phyloP scores from a whole-genome alignment of 2,113 vertebrate species.

The Oreotrochilus melanogaster region DNA sequence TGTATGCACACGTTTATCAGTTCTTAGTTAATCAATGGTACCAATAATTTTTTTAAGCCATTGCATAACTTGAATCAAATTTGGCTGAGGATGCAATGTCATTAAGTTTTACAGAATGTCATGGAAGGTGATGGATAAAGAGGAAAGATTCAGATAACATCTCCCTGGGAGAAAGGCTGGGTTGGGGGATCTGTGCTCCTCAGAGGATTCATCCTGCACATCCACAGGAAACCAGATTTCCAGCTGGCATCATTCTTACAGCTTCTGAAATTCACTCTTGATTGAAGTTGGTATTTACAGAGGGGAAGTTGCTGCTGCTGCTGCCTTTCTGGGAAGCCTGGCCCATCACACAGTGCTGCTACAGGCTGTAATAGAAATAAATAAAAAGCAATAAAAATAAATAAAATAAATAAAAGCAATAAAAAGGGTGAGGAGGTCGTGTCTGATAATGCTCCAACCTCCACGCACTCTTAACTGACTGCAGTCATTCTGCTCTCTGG shows the following conservation, averaged over 20 bases:
- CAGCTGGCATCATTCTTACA: neutral
- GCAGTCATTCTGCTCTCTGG: neutral
- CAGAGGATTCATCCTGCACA: neutral
- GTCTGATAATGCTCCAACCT: neutral
- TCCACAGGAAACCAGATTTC: neutral
- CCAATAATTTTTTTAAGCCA: neutral
- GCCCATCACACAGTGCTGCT: neutral
- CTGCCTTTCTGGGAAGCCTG: neutral
- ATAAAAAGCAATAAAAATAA: no score
- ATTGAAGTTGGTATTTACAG: neutral
- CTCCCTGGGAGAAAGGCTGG: neutral
- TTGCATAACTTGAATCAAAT: neutral
- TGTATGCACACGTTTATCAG: rapidly evolving
- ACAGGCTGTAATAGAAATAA: neutral
- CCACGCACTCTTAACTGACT: neutral
- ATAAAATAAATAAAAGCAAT: neutral
- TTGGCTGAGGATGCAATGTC: neutral
- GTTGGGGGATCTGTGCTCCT: neutral
- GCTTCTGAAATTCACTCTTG: neutral
- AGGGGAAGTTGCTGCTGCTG: neutral
- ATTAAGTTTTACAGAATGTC: neutral
- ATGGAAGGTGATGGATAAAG: neutral
- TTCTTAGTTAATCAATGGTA: neutral
- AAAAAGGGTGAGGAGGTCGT: neutral
- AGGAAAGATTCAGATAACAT: neutral